phyloP scores from a whole-genome alignment of 2,113 vertebrate genomes.

The Myrmophylax atrothorax region DNA sequence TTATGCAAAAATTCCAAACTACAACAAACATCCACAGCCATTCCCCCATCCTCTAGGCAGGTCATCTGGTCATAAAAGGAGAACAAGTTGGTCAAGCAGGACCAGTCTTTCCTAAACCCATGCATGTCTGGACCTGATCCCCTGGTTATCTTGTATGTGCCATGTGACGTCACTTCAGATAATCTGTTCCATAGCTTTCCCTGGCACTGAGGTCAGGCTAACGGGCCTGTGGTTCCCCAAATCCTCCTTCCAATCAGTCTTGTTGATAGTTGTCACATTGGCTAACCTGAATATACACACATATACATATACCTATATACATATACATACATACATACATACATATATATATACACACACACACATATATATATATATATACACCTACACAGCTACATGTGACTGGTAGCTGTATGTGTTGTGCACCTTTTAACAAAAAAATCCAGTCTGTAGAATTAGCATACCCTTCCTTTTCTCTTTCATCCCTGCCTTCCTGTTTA shows the following conservation, averaged over 20 bases:
- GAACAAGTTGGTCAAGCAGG: not conserved
- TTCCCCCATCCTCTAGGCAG: not conserved
- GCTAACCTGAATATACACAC: not conserved
- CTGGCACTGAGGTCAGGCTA: not conserved
- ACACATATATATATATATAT: not conserved
- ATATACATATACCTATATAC: no score
- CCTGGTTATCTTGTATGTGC: not conserved
- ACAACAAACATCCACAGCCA: no score
- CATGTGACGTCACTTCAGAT: no score
- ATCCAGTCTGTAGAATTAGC: not conserved
- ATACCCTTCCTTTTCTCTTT: not conserved
- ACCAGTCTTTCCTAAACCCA: not conserved
- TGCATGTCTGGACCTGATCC: not conserved
- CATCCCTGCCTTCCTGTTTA: not conserved
- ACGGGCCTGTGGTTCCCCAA: not conserved
- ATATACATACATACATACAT: no score
- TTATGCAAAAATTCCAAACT: no score
- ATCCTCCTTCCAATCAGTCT: not conserved
- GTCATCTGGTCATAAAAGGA: not conserved
- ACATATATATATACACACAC: no score
- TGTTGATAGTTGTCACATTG: not conserved
- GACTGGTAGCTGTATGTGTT: rapidly evolving
- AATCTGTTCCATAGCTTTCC: not conserved
- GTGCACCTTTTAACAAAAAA: not conserved
- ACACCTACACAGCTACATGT: not conserved